Evolutionary conservation across 23 tunicate genomes (phyloP), one percentile per base, ranked within the genome.

Genomic region (Phallusia fumigata): DNA sequence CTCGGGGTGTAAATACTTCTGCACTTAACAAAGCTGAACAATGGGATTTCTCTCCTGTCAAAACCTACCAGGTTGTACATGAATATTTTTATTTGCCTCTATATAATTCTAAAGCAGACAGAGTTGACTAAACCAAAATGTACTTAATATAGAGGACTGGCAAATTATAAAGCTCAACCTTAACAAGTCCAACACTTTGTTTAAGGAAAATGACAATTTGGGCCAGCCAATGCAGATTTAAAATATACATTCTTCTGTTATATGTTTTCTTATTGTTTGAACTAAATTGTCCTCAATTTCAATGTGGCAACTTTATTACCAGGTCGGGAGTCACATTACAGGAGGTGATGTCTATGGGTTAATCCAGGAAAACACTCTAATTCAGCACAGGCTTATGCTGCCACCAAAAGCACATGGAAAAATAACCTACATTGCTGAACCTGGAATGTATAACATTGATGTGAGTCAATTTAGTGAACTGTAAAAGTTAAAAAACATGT

Each of bases 311-410:
- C 28, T 21, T 30, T 80, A 18, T 74, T 51, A 3, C 26, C 58
- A 94, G 98, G 90, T 96, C 52, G 99, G 96, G 13, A 83, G 90
- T 53, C 92, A 85, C 73, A 88, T 96, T 26, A 96, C 99, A 2
- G 99, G 99, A 21, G 99, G 99, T 16, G 99, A 96, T 84, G 82
- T 96, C 24, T 96, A 96, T 82, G 99, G 87, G 0, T 80, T 83
- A 31, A 85, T 96, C 12, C 75, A 93, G 53, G 99, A 96, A 82
- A 96, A 96, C 72, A 80, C 99, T 0, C 86, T 96, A 0, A 83
- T 96, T 21, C 82, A 87, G 44, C 99, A 96, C 74, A 84, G 85
- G 65, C 65, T 96, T 19, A 91, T 96, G 99, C 51, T 96, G 34
- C 96, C 95, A 10, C 99, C 99, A 11, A 87, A 88, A 84, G 77